Conservation (phyloP, 2,888 invertebrate species). For the Hylaea fasciaria region DNA sequence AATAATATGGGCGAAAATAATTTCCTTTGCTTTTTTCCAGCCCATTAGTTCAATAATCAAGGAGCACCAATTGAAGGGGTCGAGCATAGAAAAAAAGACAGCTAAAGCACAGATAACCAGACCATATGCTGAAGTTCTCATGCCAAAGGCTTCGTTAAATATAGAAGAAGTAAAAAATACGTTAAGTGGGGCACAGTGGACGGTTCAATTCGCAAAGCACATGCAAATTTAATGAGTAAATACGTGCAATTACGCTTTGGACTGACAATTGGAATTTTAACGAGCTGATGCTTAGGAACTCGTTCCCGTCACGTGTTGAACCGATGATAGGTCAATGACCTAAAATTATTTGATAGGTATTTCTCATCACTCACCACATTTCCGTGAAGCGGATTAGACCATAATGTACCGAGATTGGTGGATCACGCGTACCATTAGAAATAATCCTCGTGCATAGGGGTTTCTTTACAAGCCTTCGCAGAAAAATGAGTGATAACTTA, state of each 20-base stretch:
- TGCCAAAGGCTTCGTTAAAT: slow-evolving; percentile 30
- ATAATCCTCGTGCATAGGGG: no score
- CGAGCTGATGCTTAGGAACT: neutral
- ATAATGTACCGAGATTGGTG: no score
- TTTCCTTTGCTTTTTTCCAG: neutral
- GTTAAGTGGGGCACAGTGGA: slow-evolving; percentile 29
- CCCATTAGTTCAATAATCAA: neutral
- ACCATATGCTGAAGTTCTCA: slow-evolving; percentile 37
- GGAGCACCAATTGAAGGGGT: slow-evolving; percentile 10
- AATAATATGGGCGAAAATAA: neutral
- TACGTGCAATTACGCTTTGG: slow-evolving; percentile 13
- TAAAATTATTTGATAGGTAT: no score
- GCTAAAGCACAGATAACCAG: slow-evolving; percentile 26
- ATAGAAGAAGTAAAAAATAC: slow-evolving; percentile 34
- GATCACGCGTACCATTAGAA: no score
- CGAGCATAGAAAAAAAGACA: slow-evolving; percentile 22
- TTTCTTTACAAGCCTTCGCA: no score
- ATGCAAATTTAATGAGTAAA: slow-evolving; percentile 32
- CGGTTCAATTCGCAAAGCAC: slow-evolving; percentile 22
- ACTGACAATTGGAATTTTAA: slow-evolving; percentile 3
- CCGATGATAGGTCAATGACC: no score
- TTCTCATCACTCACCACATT: no score
- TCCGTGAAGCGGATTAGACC: no score
- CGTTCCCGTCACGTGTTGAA: no score
- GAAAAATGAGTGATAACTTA: no score